phyloP scores from a whole-genome alignment of 2,797 vertebrate species.

The Podarcis lilfordi region DNA sequence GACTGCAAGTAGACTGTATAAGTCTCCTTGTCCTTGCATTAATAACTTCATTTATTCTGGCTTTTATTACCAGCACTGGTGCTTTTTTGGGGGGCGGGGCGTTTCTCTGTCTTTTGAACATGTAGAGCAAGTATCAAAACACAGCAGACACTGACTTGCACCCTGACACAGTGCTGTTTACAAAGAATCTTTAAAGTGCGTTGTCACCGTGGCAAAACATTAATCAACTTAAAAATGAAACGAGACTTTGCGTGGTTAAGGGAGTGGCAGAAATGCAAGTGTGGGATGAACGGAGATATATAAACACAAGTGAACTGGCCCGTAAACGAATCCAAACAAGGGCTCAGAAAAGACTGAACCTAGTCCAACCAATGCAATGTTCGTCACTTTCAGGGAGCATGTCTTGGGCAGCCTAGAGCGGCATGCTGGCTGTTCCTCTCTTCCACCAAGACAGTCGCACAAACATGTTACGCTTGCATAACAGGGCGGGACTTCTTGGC shows the following conservation, averaged over 20 bases:
- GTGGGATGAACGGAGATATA: too few relatives aligned
- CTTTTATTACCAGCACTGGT: not conserved
- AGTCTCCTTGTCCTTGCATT: not conserved
- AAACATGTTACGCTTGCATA: conserved; percentile 84
- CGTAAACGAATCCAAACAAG: too few relatives aligned
- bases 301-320: too few relatives aligned
- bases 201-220: too few relatives aligned
- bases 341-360: too few relatives aligned
- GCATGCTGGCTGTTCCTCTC: not conserved
- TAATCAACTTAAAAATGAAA: too few relatives aligned
- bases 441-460: not conserved
- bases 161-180: too few relatives aligned
- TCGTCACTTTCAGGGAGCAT: not conserved
- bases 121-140: not conserved
- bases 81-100: not conserved
- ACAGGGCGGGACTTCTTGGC: conserved; percentile 91
- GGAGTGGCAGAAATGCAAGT: too few relatives aligned
- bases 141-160: not conserved
- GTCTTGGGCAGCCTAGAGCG: not conserved
- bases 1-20: too few relatives aligned
- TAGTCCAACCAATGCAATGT: not conserved
- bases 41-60: not conserved
- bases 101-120: too few relatives aligned
- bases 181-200: too few relatives aligned
- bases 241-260: too few relatives aligned